These are phyloP conservation scores for Calliphora vomitoria DNA, from an alignment of 2,888 invertebrate genomes.

Conservation along the genomic window DNA sequence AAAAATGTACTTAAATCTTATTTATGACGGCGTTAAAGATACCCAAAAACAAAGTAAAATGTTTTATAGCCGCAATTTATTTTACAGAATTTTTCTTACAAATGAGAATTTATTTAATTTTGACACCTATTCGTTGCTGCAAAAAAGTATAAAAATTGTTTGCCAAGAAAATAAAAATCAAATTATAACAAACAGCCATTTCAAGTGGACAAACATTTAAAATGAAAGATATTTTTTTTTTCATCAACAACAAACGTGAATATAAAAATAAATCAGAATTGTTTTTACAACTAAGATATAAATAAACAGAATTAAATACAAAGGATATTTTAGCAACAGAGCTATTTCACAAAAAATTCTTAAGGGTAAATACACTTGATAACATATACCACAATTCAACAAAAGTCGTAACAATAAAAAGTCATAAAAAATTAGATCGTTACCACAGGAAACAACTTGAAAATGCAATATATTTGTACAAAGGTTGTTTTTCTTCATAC, in stretches of 20 bases:
- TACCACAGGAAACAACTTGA: conserved; percentile 39
- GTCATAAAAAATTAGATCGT: conserved; percentile 4
- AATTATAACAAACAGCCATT: conserved; percentile 22
- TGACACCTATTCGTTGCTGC: conserved; percentile 55
- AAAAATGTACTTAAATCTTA: conserved; percentile 38
- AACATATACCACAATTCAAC: conserved; percentile 41
- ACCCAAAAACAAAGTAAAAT: conserved; percentile 19
- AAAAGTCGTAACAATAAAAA: conserved; percentile 21
- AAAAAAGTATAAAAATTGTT: conserved; percentile 15
- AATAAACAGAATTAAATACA: conserved; percentile 38
- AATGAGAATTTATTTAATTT: conserved; percentile 62
- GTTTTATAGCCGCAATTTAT: conserved; percentile 49
- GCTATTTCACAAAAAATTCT: conserved; percentile 19
- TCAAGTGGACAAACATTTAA: conserved; percentile 58
- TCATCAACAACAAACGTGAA: conserved; percentile 10
- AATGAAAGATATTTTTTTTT: conserved; percentile 16
- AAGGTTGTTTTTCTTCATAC: not conserved
- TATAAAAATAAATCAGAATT: conserved; percentile 47
- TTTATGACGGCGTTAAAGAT: conserved; percentile 43
- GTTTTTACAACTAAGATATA: conserved; percentile 41
- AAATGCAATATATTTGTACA: conserved; percentile 28
- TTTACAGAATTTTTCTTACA: conserved; percentile 21
- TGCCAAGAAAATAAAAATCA: conserved; percentile 28
- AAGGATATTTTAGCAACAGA: conserved; percentile 23
- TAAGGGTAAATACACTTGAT: conserved; percentile 21